Conservation (phyloP, 1,140 invertebrate species). For the Galendromus occidentalis region DNA sequence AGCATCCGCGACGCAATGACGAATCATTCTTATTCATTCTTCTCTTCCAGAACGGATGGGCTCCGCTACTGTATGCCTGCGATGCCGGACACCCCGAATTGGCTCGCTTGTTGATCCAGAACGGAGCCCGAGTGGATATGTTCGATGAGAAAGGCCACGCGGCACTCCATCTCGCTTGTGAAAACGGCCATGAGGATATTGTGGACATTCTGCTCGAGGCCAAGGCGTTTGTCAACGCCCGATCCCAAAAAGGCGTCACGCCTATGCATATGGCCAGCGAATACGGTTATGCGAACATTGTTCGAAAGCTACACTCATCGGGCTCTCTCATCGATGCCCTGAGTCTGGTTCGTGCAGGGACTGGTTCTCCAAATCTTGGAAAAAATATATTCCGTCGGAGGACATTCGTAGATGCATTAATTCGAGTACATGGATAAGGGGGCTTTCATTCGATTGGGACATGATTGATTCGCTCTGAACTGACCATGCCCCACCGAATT, state of each 20-base stretch:
- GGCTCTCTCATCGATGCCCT: conserved; percentile 83
- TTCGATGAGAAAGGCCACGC: conserved; percentile 81
- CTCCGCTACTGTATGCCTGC: conserved; percentile 73
- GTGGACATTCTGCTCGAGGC: conserved; percentile 83
- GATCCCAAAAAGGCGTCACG: conserved; percentile 53
- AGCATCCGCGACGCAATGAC: no score
- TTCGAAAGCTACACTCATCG: conserved; percentile 63
- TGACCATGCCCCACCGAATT: conserved; percentile 24
- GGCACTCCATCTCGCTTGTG: conserved; percentile 80
- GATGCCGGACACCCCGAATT: conserved; percentile 38
- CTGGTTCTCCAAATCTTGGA: no score
- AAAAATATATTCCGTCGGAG: background rate
- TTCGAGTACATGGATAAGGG: conserved; percentile 43
- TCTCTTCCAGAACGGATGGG: conserved; percentile 54
- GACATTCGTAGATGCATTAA: conserved; percentile 12
- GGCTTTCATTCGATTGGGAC: no score
- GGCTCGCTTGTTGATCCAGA: conserved; percentile 35
- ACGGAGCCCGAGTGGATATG: conserved; percentile 88
- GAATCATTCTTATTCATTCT: background rate
- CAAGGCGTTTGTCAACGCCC: conserved; percentile 88
- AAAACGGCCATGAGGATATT: conserved; percentile 68
- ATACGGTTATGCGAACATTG: conserved; percentile 75
- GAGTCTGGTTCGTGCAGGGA: conserved; percentile 43
- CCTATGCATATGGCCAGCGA: conserved; percentile 55
- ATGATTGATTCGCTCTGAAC: no score